phyloP scores from a whole-genome alignment of 2,113 vertebrate species.

The Microcebus tavaratra region DNA sequence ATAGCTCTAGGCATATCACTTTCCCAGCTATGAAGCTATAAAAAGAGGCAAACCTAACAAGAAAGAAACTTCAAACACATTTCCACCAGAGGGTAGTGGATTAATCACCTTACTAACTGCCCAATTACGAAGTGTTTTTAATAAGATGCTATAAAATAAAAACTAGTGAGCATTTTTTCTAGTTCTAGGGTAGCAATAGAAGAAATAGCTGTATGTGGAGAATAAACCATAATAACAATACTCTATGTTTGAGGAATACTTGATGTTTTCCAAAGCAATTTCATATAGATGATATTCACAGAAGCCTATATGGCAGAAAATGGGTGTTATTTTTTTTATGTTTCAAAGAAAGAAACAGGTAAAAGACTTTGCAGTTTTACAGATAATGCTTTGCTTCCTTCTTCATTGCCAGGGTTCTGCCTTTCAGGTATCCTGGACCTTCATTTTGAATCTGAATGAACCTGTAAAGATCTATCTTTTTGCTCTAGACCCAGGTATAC shows the following conservation, averaged over 20 bases:
- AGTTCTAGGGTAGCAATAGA: background rate
- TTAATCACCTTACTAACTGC: background rate
- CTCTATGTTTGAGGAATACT: background rate
- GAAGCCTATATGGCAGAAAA: background rate
- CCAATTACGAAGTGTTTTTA: constrained; percentile 6
- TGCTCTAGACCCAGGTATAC: background rate
- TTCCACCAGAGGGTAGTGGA: background rate
- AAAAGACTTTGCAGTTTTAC: background rate
- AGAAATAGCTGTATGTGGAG: background rate
- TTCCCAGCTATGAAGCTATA: background rate
- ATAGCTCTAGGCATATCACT: background rate
- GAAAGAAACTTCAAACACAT: background rate
- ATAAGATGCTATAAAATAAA: constrained; percentile 48
- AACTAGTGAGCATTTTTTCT: background rate
- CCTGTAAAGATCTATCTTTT: background rate
- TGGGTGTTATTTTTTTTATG: background rate
- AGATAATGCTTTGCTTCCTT: background rate
- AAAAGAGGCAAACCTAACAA: background rate
- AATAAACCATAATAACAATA: background rate
- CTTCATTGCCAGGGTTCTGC: background rate
- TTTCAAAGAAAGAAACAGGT: background rate
- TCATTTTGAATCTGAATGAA: background rate
- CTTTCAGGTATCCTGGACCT: background rate
- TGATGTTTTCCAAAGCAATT: constrained; percentile 20
- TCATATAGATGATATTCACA: background rate